Conservation (phyloP, 2,113 vertebrate genomes). For the Hemibates koningsi region DNA sequence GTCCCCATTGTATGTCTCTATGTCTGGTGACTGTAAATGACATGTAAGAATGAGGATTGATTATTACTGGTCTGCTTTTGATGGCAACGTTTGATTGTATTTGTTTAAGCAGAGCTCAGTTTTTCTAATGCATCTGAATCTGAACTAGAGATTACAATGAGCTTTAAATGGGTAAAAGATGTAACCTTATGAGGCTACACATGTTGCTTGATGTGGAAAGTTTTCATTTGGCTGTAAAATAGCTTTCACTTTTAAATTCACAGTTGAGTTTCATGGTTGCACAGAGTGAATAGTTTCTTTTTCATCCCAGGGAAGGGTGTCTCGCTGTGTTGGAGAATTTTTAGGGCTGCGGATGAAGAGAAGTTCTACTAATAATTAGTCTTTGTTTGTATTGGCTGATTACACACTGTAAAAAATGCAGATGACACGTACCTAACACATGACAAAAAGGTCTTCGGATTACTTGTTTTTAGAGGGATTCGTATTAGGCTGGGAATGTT, state of each 20-base stretch:
- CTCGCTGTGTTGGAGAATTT: background rate
- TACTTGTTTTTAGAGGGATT: background rate
- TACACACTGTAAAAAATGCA: background rate
- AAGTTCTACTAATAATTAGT: background rate
- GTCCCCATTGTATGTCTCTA: background rate
- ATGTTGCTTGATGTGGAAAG: background rate
- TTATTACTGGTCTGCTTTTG: background rate
- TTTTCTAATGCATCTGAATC: background rate
- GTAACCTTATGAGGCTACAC: background rate
- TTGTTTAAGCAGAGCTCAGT: background rate
- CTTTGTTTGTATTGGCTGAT: background rate
- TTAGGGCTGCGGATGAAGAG: background rate
- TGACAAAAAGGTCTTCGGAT: background rate
- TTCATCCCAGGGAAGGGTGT: background rate
- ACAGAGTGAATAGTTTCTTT: background rate
- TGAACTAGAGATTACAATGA: background rate
- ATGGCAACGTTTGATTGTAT: background rate
- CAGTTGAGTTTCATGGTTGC: background rate
- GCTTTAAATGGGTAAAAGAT: background rate
- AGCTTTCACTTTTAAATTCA: background rate
- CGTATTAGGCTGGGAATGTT: background rate
- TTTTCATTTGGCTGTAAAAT: background rate
- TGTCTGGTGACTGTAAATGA: background rate
- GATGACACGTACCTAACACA: background rate
- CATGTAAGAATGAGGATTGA: background rate